Conservation (phyloP, 2,888 invertebrate species). For the Sminthurinus aureus region DNA sequence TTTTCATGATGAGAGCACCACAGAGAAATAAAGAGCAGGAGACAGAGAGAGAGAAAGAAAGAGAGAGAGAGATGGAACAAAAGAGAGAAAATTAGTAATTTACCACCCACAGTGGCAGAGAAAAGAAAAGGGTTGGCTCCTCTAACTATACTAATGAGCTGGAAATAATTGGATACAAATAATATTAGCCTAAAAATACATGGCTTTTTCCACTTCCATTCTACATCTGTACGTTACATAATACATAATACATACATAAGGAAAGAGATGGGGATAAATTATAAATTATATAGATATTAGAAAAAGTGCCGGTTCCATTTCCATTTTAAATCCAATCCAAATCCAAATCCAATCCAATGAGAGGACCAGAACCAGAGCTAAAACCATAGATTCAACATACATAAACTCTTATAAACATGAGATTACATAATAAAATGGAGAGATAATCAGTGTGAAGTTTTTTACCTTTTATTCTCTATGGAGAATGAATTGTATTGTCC, state of each 20-base stretch:
- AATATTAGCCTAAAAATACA: background rate
- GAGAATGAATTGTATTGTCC: background rate
- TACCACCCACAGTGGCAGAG: conserved; percentile 34
- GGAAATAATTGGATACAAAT: conserved; percentile 37
- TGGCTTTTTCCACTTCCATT: too few relatives aligned
- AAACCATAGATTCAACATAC: background rate
- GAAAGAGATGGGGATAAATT: too few relatives aligned
- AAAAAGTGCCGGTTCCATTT: conserved; percentile 7
- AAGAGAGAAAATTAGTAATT: conserved; percentile 39
- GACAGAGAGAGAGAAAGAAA: background rate
- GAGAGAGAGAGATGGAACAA: background rate
- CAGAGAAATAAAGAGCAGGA: background rate
- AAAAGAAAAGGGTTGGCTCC: conserved; percentile 29
- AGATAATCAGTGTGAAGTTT: conserved; percentile 19
- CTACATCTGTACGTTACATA: too few relatives aligned
- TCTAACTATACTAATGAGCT: conserved; percentile 34
- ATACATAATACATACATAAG: too few relatives aligned
- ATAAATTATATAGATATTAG: too few relatives aligned
- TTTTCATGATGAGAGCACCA: background rate
- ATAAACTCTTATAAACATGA: background rate
- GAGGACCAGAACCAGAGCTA: background rate
- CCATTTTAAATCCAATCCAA: background rate
- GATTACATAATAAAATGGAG: background rate
- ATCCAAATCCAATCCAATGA: too few relatives aligned
- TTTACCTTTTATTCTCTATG: background rate